Evolutionary conservation across 1,140 invertebrate species (phyloP), one percentile per base, ranked within the genome.

Genomic region (Adelges cooleyi): DNA sequence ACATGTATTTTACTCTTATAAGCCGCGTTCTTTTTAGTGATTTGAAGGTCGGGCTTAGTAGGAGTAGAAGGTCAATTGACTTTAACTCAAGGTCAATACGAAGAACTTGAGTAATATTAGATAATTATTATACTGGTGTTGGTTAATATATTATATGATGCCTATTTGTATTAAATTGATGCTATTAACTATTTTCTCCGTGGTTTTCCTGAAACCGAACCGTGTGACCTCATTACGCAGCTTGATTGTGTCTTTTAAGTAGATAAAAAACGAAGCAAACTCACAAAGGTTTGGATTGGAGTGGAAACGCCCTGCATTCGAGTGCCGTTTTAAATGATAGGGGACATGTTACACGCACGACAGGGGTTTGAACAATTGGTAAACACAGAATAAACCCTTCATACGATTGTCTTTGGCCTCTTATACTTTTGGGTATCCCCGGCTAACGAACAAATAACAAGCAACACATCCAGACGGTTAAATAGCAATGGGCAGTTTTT

Each of bases 331-430:
- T 44, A 56, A 42, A 56, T 56, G 53, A 56, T 56, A 56, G 53
- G 53, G 53, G 53, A 56, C 53, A 56, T 56, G 53, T 56, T 56
- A 56, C 36, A 56, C 38, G 17, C 53, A 23, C 36, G 36, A 27
- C 53, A 10, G 53, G 53, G 38, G 53, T 27, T 13, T 22, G 53
- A 27, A 56, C 38, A 56, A 56, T 56, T 38, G 36, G n/a, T 56
- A 56, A 56, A 56, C 53, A 56, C 25, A 56, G 17, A 56, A 38
- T 42, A 56, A 56, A 44, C 38, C 53, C 38, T 56, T 44, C 15
- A 56, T 56, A 56, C 38, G 22, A 56, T 56, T 56, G 53, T 56
- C 53, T 56, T 56, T 56, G 38, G 22, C 8, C 20, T 44, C 53
- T 56, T 44, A 22, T 56, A 25, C 42, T 56, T 56, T 56, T 17